phyloP scores from a whole-genome alignment of 1,140 invertebrate genomes.

The Oreohelix idahoensis region DNA sequence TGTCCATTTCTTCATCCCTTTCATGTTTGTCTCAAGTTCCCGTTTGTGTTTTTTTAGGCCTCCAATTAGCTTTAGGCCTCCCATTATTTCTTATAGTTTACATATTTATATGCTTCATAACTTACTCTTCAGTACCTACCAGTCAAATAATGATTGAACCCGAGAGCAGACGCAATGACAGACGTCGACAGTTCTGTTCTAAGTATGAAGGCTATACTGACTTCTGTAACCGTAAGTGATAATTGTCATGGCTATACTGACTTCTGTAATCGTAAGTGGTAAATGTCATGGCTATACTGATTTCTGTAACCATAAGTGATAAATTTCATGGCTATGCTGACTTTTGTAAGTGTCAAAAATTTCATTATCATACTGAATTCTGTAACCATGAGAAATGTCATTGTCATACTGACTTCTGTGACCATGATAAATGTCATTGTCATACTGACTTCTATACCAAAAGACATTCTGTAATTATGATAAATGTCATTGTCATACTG shows the following conservation, averaged over 20 bases:
- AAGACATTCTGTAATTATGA: too few relatives aligned
- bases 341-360: too few relatives aligned
- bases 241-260: slow-evolving; percentile 42
- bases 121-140: slow-evolving; percentile 68
- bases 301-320: slow-evolving; percentile 73
- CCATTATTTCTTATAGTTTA: too few relatives aligned
- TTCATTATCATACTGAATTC: too few relatives aligned
- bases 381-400: slow-evolving; percentile 74
- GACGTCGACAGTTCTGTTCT: slow-evolving; percentile 72
- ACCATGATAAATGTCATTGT: slow-evolving; percentile 18
- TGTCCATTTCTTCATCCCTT: too few relatives aligned
- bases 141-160: slow-evolving; percentile 71
- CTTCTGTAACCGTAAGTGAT: slow-evolving; percentile 73
- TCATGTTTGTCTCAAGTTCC: too few relatives aligned
- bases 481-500: too few relatives aligned
- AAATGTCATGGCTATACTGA: slow-evolving; percentile 41
- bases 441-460: too few relatives aligned
- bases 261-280: slow-evolving; percentile 73
- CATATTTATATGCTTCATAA: too few relatives aligned
- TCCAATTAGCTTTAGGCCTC: too few relatives aligned
- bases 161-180: slow-evolving; percentile 69
- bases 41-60: too few relatives aligned
- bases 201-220: slow-evolving; percentile 72
- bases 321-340: slow-evolving; percentile 40
- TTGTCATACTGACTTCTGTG: too few relatives aligned